phyloP scores from a whole-genome alignment of 2,797 vertebrate genomes.

The Poecilia velifera region DNA sequence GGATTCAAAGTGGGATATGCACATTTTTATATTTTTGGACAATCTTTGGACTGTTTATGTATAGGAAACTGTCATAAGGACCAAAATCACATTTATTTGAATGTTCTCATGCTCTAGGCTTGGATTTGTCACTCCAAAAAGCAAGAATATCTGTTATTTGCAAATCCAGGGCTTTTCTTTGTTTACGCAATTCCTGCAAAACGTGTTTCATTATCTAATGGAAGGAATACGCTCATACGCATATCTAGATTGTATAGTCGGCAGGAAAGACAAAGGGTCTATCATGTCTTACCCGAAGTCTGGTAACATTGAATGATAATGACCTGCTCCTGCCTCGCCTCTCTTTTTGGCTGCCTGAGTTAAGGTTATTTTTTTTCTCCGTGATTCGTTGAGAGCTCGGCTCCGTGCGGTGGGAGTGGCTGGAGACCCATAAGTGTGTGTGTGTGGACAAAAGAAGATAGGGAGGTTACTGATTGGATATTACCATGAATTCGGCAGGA shows the following conservation, averaged over 20 bases:
- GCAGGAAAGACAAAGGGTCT: constrained; percentile 72
- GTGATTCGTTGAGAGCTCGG: constrained; percentile 38
- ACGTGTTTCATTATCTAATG: constrained; percentile 61
- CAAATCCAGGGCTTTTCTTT: constrained; percentile 55
- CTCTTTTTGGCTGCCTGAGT: constrained; percentile 20
- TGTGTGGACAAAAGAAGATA: constrained; percentile 47
- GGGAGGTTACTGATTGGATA: constrained; percentile 42
- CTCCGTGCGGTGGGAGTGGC: constrained; percentile 43
- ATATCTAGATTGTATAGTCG: constrained; percentile 60
- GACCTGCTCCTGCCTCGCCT: constrained; percentile 59
- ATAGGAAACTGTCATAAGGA: constrained; percentile 15
- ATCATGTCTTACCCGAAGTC: constrained; percentile 60
- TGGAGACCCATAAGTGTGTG: constrained; percentile 49
- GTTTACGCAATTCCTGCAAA: constrained; percentile 44
- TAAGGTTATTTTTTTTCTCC: constrained; percentile 49
- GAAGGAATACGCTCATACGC: constrained; percentile 29
- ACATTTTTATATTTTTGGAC: neutral
- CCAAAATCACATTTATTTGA: constrained; percentile 25
- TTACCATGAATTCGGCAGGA: constrained; percentile 79
- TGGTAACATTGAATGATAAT: constrained; percentile 59
- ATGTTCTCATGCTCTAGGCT: constrained; percentile 11
- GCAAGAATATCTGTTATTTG: constrained; percentile 35
- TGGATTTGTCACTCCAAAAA: constrained; percentile 17
- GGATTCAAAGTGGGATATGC: no score
- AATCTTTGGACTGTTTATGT: constrained; percentile 25